phyloP scores from a whole-genome alignment of 2,888 invertebrate genomes.

The Ischnura elegans region DNA sequence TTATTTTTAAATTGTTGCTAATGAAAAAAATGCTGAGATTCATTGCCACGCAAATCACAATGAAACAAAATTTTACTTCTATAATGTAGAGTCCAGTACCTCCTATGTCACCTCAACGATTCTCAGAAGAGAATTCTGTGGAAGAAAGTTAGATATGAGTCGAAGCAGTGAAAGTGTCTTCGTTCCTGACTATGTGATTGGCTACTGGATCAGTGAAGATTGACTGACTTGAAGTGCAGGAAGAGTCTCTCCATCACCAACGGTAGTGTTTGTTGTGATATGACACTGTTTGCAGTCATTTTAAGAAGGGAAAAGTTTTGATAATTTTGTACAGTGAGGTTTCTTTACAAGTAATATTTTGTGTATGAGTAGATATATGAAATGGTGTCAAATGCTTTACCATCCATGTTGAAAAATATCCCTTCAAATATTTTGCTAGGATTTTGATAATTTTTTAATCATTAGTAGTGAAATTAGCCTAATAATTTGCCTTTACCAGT shows the following conservation, averaged over 20 bases:
- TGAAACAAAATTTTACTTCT: constrained; percentile 70
- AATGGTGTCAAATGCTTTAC: constrained; percentile 54
- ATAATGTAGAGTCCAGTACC: constrained; percentile 86
- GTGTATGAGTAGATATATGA: constrained; percentile 46
- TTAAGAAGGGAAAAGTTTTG: constrained; percentile 62
- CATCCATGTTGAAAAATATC: constrained; percentile 44
- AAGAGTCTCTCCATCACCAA: constrained; percentile 66
- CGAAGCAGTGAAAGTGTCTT: constrained; percentile 56
- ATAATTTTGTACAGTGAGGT: constrained; percentile 65
- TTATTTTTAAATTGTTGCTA: too few relatives aligned
- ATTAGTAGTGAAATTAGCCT: constrained; percentile 29
- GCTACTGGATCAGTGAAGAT: constrained; percentile 67
- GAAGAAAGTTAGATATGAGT: constrained; percentile 80
- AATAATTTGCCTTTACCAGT: constrained; percentile 48
- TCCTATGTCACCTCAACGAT: constrained; percentile 81
- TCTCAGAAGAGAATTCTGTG: constrained; percentile 88
- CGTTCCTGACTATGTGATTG: constrained; percentile 65
- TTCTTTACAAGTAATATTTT: constrained; percentile 59
- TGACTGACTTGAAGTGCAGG: constrained; percentile 64
- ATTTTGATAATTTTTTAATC: constrained; percentile 56
- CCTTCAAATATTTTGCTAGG: constrained; percentile 45
- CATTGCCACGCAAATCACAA: background rate
- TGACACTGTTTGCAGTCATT: constrained; percentile 65
- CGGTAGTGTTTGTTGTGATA: constrained; percentile 67
- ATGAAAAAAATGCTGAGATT: background rate